Conservation (phyloP, 2,888 invertebrate genomes). For the Rhagophthalmus giganteus region DNA sequence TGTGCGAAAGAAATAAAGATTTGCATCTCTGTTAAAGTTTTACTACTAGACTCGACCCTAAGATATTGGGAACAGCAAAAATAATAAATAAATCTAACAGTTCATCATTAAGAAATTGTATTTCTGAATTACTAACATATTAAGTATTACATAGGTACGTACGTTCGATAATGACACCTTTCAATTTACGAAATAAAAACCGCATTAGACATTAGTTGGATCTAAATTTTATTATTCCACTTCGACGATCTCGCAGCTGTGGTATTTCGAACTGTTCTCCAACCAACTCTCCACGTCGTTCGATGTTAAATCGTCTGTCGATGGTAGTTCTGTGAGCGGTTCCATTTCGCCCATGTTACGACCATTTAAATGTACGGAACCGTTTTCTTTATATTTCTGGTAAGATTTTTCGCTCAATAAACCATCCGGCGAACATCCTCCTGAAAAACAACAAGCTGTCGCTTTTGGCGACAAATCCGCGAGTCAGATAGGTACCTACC, state of each 20-base stretch:
- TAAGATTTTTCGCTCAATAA: slow-evolving; percentile 48
- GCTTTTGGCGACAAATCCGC: no score
- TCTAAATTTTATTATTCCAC: neutral
- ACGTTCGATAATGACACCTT: neutral
- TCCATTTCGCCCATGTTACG: slow-evolving; percentile 62
- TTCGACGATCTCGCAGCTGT: slow-evolving; percentile 71
- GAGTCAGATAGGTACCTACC: no score
- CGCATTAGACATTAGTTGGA: no score
- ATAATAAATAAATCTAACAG: no score
- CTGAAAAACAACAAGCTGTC: slow-evolving; percentile 39
- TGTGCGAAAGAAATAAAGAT: no score
- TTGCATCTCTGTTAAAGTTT: no score
- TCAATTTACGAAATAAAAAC: no score
- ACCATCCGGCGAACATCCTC: slow-evolving; percentile 50
- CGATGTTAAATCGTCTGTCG: slow-evolving; percentile 67
- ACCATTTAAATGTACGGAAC: slow-evolving; percentile 54
- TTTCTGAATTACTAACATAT: no score
- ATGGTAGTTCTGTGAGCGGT: slow-evolving; percentile 68
- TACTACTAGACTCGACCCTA: no score
- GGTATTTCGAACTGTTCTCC: slow-evolving; percentile 75
- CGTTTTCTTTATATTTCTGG: slow-evolving; percentile 50
- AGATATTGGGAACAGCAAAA: no score
- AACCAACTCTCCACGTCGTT: slow-evolving; percentile 72
- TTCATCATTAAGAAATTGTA: no score
- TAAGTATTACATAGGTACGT: no score